Evolutionary conservation across 2,113 vertebrate species (phyloP).

Genomic region (Solea senegalensis): DNA sequence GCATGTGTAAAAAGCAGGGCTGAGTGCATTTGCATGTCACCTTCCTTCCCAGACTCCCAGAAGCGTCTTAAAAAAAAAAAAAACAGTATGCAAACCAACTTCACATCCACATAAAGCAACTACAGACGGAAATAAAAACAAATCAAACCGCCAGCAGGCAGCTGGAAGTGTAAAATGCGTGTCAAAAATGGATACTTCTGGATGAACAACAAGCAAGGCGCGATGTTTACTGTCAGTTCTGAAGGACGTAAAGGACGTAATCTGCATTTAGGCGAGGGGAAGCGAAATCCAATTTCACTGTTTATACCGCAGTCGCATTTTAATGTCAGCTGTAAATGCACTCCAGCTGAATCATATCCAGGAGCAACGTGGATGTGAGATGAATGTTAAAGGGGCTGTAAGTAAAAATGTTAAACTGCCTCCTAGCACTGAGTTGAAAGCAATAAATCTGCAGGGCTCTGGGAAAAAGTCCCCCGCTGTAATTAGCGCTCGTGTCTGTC

Average conservation of each 20-base stretch:
- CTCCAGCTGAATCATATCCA: constrained; percentile 68
- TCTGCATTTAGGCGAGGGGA: constrained; percentile 59
- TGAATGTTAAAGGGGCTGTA: constrained; percentile 59
- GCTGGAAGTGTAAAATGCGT: constrained; percentile 18
- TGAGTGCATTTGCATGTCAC: constrained; percentile 18
- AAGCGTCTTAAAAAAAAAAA: constrained; percentile 9
- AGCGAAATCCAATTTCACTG: constrained; percentile 70
- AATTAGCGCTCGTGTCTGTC: constrained; percentile 31
- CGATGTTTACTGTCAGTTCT: constrained; percentile 60
- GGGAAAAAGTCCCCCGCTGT: constrained; percentile 20
- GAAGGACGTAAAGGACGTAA: constrained; percentile 67
- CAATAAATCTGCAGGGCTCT: constrained; percentile 19
- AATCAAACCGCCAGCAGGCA: constrained; percentile 27
- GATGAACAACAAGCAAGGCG: constrained; percentile 37
- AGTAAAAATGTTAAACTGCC: constrained; percentile 25
- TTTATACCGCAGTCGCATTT: constrained; percentile 56
- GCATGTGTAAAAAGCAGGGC: constrained; percentile 1
- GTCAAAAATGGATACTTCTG: constrained; percentile 30
- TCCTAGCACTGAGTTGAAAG: constrained; percentile 11
- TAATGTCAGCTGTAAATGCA: constrained; percentile 69
- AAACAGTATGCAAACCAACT: constrained; percentile 25
- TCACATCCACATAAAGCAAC: constrained; percentile 8
- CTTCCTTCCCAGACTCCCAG: constrained; percentile 12
- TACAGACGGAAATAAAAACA: constrained; percentile 11
- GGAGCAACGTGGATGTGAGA: constrained; percentile 63